Base-by-base conservation (phyloP, 2,113 vertebrate species). In the Mohoua ochrocephala region DNA sequence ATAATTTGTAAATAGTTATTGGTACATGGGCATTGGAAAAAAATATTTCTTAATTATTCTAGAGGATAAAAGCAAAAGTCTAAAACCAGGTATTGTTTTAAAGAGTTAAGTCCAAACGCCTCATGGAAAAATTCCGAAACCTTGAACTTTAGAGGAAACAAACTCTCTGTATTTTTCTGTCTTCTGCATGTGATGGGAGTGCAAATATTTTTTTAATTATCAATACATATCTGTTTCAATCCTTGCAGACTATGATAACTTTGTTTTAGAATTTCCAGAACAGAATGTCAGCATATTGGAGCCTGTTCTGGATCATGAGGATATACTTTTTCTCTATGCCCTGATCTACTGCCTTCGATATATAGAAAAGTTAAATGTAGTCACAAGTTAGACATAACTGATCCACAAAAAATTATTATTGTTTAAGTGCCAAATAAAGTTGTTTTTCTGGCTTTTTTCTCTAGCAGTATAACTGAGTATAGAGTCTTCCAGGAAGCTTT, bases 361-460 rank as follows among this genome's bases (percentile, higher is more conserved):
- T 37, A 31, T 10, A 64, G 39, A 83, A 65, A 80, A 91, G 44
- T 35, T 50, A 76, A 91, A 74, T 3, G 1, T 23, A 61, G 26
- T 49, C 45, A 47, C 17, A 26, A 65, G 10, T 60, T 16, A 59
- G 73, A 57, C 1, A 1, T 12, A 82, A 15, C 10, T 33, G 15
- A 69, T 37, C 19, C 24, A 39, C 70, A 44, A 56, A 80, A 75
- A 22, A 2, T 39, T 61, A 15, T 3, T 65, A 9, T 1, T 2
- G 7, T 54, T 86, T 44, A 59, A 11, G 2, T 60, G n/a, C 13
- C 42, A 84, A 69, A 52, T 65, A 33, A 10, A 42, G 13, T 13
- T 7, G 0, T 0, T n/a, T n/a, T n/a, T n/a, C n/a, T n/a, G 39
- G 45, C 2, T 45, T 53, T 9, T 20, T n/a, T 61, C 57, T 22